Percentiles rank a stretch among this genome's conserved stretches.
These are phyloP conservation scores for Holacanthus passer DNA, from an alignment of 2,113 vertebrate genomes.

Conservation along the genomic window DNA sequence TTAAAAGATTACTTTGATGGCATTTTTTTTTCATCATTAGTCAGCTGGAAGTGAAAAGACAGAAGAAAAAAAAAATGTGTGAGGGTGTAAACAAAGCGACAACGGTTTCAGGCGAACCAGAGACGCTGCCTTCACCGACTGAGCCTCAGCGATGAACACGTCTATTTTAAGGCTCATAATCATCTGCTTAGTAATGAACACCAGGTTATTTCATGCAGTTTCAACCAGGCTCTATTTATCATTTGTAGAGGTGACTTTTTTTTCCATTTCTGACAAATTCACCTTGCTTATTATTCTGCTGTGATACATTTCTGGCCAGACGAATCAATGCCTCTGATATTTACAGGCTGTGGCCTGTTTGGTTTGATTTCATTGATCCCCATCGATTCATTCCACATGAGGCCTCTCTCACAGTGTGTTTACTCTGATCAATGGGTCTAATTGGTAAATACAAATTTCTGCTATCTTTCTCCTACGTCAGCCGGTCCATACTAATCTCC, in stretches of 20 bases:
- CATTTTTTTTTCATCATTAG: conserved; percentile 66
- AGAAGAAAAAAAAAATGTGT: conserved; percentile 10
- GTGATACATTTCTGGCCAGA: background rate
- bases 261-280: background rate
- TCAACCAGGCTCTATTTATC: background rate
- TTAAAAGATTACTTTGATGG: conserved; percentile 71
- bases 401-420: conserved; percentile 48
- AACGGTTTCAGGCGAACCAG: conserved; percentile 13
- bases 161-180: background rate
- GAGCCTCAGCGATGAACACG: background rate
- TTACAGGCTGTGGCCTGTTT: conserved; percentile 52
- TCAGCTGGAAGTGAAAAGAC: conserved; percentile 49
- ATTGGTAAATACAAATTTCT: conserved; percentile 60
- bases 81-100: conserved; percentile 23
- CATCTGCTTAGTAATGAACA: background rate
- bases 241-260: background rate
- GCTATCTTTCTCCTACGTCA: conserved; percentile 43
- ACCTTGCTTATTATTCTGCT: conserved; percentile 20
- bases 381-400: conserved; percentile 57
- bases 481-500: conserved; percentile 57
- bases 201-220: background rate
- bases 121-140: conserved; percentile 12
- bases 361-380: conserved; percentile 65
- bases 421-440: conserved; percentile 67
- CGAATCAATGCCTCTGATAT: conserved; percentile 53